phyloP scores from a whole-genome alignment of 2,113 vertebrate species.

The Boulengeromyrus knoepffleri region DNA sequence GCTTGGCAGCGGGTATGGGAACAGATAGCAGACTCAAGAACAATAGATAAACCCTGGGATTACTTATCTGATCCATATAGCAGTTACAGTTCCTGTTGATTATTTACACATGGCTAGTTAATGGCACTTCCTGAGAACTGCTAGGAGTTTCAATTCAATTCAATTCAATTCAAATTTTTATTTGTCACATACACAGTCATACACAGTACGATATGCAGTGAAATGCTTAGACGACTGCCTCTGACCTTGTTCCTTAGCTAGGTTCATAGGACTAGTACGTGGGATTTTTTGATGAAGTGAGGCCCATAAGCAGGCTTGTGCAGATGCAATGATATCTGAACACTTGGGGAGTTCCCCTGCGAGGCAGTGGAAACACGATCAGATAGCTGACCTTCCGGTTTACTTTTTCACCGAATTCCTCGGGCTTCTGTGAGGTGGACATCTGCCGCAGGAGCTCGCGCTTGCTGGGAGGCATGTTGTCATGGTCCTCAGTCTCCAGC shows the following conservation, averaged over 20 bases:
- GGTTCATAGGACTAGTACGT: neutral
- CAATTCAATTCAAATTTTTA: too few species aligned
- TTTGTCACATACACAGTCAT: too few species aligned
- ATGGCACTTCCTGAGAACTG: neutral
- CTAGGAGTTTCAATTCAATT: neutral
- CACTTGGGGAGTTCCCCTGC: neutral
- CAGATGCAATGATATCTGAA: neutral
- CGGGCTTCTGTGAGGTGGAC: conserved; percentile 71
- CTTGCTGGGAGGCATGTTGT: conserved; percentile 69
- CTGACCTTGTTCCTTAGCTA: neutral
- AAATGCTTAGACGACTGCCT: neutral
- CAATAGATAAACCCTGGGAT: neutral
- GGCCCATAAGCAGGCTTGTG: neutral
- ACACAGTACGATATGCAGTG: too few species aligned
- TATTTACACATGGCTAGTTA: neutral
- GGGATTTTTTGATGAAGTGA: neutral
- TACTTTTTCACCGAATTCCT: conserved; percentile 64
- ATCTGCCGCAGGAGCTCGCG: conserved; percentile 87
- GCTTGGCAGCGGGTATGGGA: neutral
- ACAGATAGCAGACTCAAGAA: neutral
- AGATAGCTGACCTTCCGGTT: conserved; percentile 76
- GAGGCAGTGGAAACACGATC: neutral
- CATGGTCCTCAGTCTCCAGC: conserved; percentile 81
- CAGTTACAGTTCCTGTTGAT: neutral
- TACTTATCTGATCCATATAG: neutral